Evolutionary conservation across 2,888 invertebrate genomes (phyloP), one percentile per base, ranked within the genome.

Genomic region (Pristionchus entomophagus): DNA sequence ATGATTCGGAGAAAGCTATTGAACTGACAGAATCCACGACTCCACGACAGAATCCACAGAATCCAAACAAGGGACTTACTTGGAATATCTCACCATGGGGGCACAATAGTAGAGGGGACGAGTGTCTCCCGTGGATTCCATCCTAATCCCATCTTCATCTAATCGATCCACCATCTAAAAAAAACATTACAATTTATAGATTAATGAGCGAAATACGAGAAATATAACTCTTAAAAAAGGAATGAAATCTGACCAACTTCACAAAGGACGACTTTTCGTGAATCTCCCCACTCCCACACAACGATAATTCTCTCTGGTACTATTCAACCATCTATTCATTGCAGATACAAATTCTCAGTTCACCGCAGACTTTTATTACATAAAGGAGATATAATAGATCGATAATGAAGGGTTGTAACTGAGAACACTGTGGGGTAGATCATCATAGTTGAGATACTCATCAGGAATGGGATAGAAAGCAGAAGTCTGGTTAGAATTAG

Each of bases 41-140:
- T n/a, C n/a, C n/a, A n/a, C n/a, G 56, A 56, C 22, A 56, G 19
- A 56, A 5, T 4, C 5, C 4, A 56, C 56, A 56, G 10, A 56
- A 14, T 56, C 19, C 56, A 4, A 73, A 41, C 26, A n/a, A 41
- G 1, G 0, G 41, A 93, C 95, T 94, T 94, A 96, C 96, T 96
- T 96, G 94, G 97, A 97, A 91, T 97, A 97, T 91, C 98, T 95
- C 59, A 98, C 98, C 98, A 98, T 98, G 0, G 98, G 98, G 2
- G 98, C 98, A 1, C 90, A 86, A 84, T 92, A 88, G 80, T 92
- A 93, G 35, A 89, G 86, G 1, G 93, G 91, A 5, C 90, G 87
- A 17, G 87, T 86, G 29, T 83, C 83, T n/a, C 65, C 83, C 45
- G 17, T 59, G 17, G 56, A n/a, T 19, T 53, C 59, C 59, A 32